These are phyloP conservation scores for Cherax destructor DNA, from an alignment of 1,140 invertebrate species.

Conservation along the genomic window DNA sequence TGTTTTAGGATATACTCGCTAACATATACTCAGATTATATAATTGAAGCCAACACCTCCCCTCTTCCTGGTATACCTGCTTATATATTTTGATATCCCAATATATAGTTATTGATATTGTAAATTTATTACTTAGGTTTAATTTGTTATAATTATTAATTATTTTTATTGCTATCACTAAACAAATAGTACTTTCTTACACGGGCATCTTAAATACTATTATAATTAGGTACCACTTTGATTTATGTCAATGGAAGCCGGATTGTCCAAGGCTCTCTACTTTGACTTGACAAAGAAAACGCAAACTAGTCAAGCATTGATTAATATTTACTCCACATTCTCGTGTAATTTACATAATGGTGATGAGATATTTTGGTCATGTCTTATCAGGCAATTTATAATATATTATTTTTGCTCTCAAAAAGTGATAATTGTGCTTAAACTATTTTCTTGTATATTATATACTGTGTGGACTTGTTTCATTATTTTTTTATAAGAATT, in stretches of 20 bases:
- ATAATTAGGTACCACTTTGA: conserved; percentile 51
- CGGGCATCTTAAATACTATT: conserved; percentile 58
- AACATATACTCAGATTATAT: not conserved
- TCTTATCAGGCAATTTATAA: conserved; percentile 24
- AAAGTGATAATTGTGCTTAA: conserved; percentile 48
- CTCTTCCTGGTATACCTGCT: conserved; percentile 40
- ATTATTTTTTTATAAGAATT: conserved; percentile 25
- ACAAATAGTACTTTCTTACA: conserved; percentile 45
- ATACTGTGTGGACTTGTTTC: conserved; percentile 21
- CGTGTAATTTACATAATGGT: conserved; percentile 30
- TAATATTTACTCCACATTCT: conserved; percentile 30
- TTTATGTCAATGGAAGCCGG: conserved; percentile 58
- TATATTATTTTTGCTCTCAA: conserved; percentile 26
- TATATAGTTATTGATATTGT: conserved; percentile 52
- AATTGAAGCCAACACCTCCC: conserved; percentile 15
- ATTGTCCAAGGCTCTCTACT: conserved; percentile 55
- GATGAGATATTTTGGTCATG: conserved; percentile 22
- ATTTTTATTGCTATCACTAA: conserved; percentile 58
- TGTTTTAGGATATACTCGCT: conserved; percentile 1
- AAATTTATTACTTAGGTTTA: conserved; percentile 64
- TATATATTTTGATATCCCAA: conserved; percentile 57
- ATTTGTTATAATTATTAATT: conserved; percentile 60
- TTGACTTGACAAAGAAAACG: conserved; percentile 56
- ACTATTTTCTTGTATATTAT: conserved; percentile 30
- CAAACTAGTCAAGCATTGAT: conserved; percentile 61